These are phyloP conservation scores for Leucophora obtusa DNA, from an alignment of 2,888 invertebrate genomes.

Conservation along the genomic window DNA sequence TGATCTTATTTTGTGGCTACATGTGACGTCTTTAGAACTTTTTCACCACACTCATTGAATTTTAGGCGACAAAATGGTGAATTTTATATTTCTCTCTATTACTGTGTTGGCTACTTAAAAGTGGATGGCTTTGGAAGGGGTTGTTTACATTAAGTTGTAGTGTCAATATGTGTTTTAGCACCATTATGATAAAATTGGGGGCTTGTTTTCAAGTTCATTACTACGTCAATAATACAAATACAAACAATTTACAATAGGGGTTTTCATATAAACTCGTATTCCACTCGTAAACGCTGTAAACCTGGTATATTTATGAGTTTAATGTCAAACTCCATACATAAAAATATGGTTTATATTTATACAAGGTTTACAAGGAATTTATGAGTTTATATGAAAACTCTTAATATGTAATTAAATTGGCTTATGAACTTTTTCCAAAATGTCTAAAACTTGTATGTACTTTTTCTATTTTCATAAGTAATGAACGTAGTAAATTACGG, in stretches of 20 bases:
- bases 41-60: conserved; percentile 31
- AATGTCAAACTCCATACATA: too few species aligned
- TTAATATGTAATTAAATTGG: too few species aligned
- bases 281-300: too few species aligned
- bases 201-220: conserved; percentile 58
- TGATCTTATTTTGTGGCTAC: conserved; percentile 28
- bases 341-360: too few species aligned
- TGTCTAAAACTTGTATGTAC: background rate
- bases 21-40: conserved; percentile 21
- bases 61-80: conserved; percentile 41
- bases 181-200: conserved; percentile 38
- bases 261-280: too few species aligned
- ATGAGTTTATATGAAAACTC: too few species aligned
- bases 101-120: background rate
- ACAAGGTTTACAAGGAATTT: too few species aligned
- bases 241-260: too few species aligned
- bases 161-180: background rate
- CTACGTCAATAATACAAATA: conserved; percentile 23
- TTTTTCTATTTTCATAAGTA: too few species aligned
- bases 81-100: background rate
- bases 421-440: conserved; percentile 11
- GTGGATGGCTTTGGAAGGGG: background rate
- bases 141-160: background rate
- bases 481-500: too few species aligned
- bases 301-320: too few species aligned